A percentile compares a stretch with the other conserved stretches of the same genome.
phyloP scores from a whole-genome alignment of 1,140 invertebrate genomes.

The Nilaparvata lugens region DNA sequence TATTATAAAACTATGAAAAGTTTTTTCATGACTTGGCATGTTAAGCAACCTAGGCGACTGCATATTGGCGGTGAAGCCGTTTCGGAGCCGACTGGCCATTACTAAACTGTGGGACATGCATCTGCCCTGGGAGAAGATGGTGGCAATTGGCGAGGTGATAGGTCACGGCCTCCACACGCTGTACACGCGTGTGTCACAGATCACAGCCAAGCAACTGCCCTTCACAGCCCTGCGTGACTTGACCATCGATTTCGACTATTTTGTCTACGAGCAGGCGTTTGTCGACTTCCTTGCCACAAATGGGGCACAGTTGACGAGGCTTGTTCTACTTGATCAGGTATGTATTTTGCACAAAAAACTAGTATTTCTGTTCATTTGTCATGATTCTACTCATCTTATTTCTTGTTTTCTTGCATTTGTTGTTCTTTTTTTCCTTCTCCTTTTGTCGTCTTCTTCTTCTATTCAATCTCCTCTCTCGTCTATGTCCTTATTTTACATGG shows the following conservation, averaged over 20 bases:
- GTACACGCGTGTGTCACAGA: constrained; percentile 23
- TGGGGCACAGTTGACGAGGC: constrained; percentile 11
- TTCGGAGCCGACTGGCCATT: constrained; percentile 14
- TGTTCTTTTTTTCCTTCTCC: too few species aligned
- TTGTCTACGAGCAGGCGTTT: constrained; percentile 12
- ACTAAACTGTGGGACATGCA: constrained; percentile 28
- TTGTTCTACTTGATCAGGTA: constrained; percentile 22
- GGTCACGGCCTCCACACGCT: constrained; percentile 21
- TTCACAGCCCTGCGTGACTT: constrained; percentile 13
- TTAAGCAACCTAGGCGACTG: constrained; percentile 28
- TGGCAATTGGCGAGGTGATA: constrained; percentile 7
- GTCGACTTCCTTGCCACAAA: constrained; percentile 15
- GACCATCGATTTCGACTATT: constrained; percentile 26
- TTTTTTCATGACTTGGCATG: too few species aligned
- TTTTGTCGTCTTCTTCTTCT: too few species aligned
- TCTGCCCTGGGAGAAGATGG: constrained; percentile 22
- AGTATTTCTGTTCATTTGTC: too few species aligned
- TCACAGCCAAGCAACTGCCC: constrained; percentile 14
- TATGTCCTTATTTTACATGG: too few species aligned
- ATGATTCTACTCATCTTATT: too few species aligned
- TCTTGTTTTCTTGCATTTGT: too few species aligned
- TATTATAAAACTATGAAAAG: too few species aligned
- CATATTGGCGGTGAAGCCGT: constrained; percentile 19
- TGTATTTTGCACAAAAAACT: background rate
- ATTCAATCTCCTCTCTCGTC: too few species aligned